These are phyloP conservation scores for Heloderma charlesbogerti DNA, from an alignment of 2,113 vertebrate species.

Conservation along the genomic window DNA sequence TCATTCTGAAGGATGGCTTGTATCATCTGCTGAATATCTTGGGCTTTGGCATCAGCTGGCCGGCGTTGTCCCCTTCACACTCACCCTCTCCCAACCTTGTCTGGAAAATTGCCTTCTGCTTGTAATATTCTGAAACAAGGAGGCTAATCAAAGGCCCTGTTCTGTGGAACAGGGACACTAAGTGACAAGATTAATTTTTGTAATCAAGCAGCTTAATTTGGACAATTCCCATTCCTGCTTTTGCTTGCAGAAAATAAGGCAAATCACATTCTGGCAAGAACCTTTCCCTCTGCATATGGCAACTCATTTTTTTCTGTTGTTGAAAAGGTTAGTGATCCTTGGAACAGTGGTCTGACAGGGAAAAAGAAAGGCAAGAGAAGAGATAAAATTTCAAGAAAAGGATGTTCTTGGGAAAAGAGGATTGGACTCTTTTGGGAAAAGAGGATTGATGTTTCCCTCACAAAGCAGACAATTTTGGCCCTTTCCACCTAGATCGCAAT, in stretches of 20 bases:
- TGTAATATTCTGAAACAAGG: constrained; percentile 83
- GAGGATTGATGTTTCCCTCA: constrained; percentile 50
- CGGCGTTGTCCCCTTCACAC: constrained; percentile 30
- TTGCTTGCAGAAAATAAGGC: constrained; percentile 80
- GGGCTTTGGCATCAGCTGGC: constrained; percentile 50
- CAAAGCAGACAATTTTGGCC: constrained; percentile 64
- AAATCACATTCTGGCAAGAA: constrained; percentile 70
- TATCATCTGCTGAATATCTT: constrained; percentile 14
- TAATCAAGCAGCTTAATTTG: constrained; percentile 85
- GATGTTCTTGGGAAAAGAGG: constrained; percentile 33
- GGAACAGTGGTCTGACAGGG: neutral
- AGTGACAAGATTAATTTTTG: constrained; percentile 85
- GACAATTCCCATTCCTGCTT: constrained; percentile 71
- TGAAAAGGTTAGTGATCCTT: constrained; percentile 42
- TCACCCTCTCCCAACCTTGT: constrained; percentile 30
- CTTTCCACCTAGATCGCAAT: constrained; percentile 55
- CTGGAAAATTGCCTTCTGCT: constrained; percentile 70
- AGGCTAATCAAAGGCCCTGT: constrained; percentile 82
- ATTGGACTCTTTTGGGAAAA: constrained; percentile 20
- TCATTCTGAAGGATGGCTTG: neutral
- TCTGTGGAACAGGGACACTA: constrained; percentile 76
- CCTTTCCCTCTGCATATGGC: constrained; percentile 60
- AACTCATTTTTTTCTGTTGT: constrained; percentile 31
- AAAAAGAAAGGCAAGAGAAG: constrained; percentile 2
- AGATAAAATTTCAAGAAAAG: constrained; percentile 18